Conservation (phyloP, 2,888 invertebrate species). For the Cryptophagus acutangulus region DNA sequence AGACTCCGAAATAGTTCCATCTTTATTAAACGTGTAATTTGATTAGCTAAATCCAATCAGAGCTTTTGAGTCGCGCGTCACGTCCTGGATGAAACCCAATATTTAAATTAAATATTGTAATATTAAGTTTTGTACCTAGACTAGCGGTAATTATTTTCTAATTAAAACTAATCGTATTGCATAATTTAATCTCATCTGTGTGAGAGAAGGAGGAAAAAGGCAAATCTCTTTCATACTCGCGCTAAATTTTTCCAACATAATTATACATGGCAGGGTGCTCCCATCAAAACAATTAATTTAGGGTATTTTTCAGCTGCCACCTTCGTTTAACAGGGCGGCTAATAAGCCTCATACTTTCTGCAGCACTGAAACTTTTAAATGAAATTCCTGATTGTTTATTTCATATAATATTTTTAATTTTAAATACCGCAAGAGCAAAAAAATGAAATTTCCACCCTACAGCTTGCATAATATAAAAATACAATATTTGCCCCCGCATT, state of each 20-base stretch:
- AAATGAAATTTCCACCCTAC: too few relatives aligned
- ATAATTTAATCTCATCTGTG: conserved; percentile 13
- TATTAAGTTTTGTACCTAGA: too few relatives aligned
- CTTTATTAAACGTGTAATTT: too few relatives aligned
- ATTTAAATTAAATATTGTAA: too few relatives aligned
- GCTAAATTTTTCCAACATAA: conserved; percentile 12
- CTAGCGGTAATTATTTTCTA: conserved; percentile 17
- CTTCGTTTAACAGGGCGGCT: conserved; percentile 10
- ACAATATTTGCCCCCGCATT: too few relatives aligned
- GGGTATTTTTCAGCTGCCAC: conserved; percentile 14
- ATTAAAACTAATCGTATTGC: conserved; percentile 19
- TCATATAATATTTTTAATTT: background rate
- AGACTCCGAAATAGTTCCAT: too few relatives aligned
- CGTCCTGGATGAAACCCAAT: too few relatives aligned
- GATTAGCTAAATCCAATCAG: too few relatives aligned
- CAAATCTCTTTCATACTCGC: background rate
- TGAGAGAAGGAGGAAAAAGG: background rate
- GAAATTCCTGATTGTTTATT: background rate
- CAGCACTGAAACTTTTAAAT: background rate
- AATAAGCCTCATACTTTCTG: conserved; percentile 7
- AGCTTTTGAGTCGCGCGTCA: too few relatives aligned
- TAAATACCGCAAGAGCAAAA: too few relatives aligned
- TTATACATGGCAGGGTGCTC: conserved; percentile 8
- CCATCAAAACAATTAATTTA: conserved; percentile 11
- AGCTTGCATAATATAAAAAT: too few relatives aligned